Base-by-base conservation (phyloP, 2,888 invertebrate species). In the Tyria jacobaeae region DNA sequence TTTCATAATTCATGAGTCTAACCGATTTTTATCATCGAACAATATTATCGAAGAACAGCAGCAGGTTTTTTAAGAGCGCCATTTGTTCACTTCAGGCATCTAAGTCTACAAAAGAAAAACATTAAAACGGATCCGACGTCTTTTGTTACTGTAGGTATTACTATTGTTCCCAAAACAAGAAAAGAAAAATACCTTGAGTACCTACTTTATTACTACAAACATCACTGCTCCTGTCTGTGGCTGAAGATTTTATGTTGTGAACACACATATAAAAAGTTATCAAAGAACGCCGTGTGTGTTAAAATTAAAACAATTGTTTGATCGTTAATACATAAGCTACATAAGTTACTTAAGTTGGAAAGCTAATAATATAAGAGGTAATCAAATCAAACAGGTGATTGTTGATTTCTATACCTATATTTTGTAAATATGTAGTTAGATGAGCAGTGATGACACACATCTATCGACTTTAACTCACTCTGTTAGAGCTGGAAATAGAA, bases 401-500 rank as follows among this genome's bases (percentile, higher is more conserved):
- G n/a, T 35, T 31, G 27, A 31, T 31, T 44, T 60, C 53, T 63
- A 74, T 64, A 71, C 15, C 49, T 60, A 34, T 35, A 5, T 35
- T 48, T 34, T 55, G 31, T 44, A 31, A 27, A 34, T 55, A 31
- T 3, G 31, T 44, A 14, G 12, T 44, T 21, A 15, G 10, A 54
- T n/a, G 10, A n/a, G 6, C 27, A 10, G 17, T 53, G n/a, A 6
- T 17, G 15, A n/a, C 27, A 64, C 39, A 53, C 14, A 6, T n/a
- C 4, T 6, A 57, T 15, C 58, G 39, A 67, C 66, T 48, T 65
- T 74, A 70, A 49, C 6, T 3, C 57, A 1, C 49, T 24, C 62
- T 10, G 53, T 50, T 75, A 79, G 60, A 67, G 69, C 58, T 68
- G 64, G 70, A 70, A 75, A 65, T 76, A 51, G 68, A 56, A 49